A percentile compares a stretch with the other conserved stretches of the same genome.
These are phyloP conservation scores for Panthera leo DNA, from an alignment of 2,113 vertebrate genomes.

Conservation along the genomic window DNA sequence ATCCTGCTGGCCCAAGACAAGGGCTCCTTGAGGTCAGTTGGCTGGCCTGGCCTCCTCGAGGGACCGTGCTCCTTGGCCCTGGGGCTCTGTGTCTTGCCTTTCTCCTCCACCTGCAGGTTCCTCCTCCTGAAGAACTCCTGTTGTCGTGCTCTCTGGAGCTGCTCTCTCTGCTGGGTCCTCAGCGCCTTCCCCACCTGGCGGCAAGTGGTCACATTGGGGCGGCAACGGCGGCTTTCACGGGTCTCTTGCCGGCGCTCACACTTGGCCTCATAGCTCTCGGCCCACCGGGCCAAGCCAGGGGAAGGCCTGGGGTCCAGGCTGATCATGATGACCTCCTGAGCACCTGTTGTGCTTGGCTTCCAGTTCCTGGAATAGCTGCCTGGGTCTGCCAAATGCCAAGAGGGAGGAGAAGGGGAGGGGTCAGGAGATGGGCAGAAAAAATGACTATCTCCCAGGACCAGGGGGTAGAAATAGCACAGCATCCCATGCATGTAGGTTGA, in stretches of 20 bases:
- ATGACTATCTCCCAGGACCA: background rate
- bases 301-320: slow-evolving; percentile 18
- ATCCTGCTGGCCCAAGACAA: fast-evolving
- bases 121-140: slow-evolving; percentile 84
- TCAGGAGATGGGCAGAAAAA: slow-evolving; percentile 62
- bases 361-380: slow-evolving; percentile 65
- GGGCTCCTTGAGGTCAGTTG: fast-evolving
- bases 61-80: background rate
- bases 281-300: background rate
- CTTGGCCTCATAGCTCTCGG: slow-evolving; percentile 85
- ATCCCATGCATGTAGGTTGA: background rate
- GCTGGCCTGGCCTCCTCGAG: background rate
- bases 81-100: background rate
- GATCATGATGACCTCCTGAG: slow-evolving; percentile 65
- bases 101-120: slow-evolving; percentile 72
- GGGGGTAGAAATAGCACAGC: slow-evolving; percentile 14
- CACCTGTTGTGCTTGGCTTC: slow-evolving; percentile 69
- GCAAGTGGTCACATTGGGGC: slow-evolving; percentile 73
- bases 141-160: slow-evolving; percentile 70
- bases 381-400: slow-evolving; percentile 60
- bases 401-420: slow-evolving; percentile 47
- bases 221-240: slow-evolving; percentile 69
- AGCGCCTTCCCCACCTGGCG: slow-evolving; percentile 19
- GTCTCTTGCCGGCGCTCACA: slow-evolving; percentile 82
- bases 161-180: slow-evolving; percentile 27